phyloP scores from a whole-genome alignment of 92 coral and sea anemone genomes.

The Phymanthus crucifer region DNA sequence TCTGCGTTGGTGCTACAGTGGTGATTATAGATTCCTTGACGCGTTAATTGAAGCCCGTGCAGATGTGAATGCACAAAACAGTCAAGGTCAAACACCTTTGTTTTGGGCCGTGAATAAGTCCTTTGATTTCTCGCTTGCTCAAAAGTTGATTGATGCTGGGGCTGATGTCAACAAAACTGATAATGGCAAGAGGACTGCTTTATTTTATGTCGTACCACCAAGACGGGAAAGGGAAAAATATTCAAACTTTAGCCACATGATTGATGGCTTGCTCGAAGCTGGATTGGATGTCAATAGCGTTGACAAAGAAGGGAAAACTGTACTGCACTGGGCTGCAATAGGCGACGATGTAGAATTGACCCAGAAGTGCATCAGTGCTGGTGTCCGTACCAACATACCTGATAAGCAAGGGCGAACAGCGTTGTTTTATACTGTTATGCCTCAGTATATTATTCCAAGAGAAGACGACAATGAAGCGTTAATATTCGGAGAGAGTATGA shows the following conservation, averaged over 20 bases:
- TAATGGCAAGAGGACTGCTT: no score
- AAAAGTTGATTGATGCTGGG: background rate
- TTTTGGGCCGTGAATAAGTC: background rate
- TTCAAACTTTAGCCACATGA: background rate
- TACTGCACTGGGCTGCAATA: background rate
- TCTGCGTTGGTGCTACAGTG: background rate
- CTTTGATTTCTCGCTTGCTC: background rate
- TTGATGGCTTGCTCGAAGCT: background rate
- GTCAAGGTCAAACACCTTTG: conserved; percentile 11
- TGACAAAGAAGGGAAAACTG: background rate
- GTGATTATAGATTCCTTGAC: background rate
- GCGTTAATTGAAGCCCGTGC: background rate
- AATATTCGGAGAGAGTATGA: background rate
- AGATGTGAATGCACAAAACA: background rate
- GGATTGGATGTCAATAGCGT: background rate
- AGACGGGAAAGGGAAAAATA: no score
- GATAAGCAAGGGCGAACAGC: conserved; percentile 4
- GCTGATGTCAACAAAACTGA: background rate
- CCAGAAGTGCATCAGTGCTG: background rate
- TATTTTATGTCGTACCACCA: no score
- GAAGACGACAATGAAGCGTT: background rate
- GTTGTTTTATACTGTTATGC: background rate
- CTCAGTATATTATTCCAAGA: background rate
- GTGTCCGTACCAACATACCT: background rate
- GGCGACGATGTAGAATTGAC: no score